phyloP scores from a whole-genome alignment of 2,888 invertebrate species.

The Notocelia uddmanniana region DNA sequence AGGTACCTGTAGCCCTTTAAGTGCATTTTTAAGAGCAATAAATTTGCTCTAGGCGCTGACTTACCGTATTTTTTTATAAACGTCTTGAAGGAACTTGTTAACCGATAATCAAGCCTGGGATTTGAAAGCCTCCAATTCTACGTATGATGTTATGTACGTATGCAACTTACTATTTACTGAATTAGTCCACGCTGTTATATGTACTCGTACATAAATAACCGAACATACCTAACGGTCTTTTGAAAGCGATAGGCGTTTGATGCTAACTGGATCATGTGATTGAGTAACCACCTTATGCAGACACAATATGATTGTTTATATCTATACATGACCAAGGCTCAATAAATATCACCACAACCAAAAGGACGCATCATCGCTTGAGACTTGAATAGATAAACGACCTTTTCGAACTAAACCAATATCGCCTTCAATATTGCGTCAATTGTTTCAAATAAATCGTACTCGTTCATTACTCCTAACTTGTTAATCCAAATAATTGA shows the following conservation, averaged over 20 bases:
- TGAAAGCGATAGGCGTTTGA: slow-evolving; percentile 28
- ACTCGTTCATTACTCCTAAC: slow-evolving; percentile 48
- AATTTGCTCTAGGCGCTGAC: background rate
- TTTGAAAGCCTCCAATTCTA: background rate
- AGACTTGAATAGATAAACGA: slow-evolving; percentile 3
- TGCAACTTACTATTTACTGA: background rate
- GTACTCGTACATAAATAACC: background rate
- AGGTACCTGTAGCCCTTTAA: slow-evolving; percentile 2
- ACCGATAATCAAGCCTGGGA: background rate
- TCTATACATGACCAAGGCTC: slow-evolving; percentile 24
- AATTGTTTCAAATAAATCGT: slow-evolving; percentile 21
- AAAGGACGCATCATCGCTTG: background rate
- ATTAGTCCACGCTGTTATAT: background rate
- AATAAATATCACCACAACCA: background rate
- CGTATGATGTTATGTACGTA: no score
- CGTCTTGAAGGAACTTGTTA: background rate
- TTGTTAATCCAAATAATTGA: slow-evolving; percentile 57
- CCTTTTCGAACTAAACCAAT: background rate
- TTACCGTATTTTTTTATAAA: slow-evolving; percentile 16
- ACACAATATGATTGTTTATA: slow-evolving; percentile 35
- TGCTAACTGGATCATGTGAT: slow-evolving; percentile 36
- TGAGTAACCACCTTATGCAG: slow-evolving; percentile 29
- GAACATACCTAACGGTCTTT: slow-evolving; percentile 6
- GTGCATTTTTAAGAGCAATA: slow-evolving; percentile 17
- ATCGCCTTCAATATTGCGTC: slow-evolving; percentile 27